Conservation (phyloP, 1,140 invertebrate genomes). For the Drosophila parabipectinata region DNA sequence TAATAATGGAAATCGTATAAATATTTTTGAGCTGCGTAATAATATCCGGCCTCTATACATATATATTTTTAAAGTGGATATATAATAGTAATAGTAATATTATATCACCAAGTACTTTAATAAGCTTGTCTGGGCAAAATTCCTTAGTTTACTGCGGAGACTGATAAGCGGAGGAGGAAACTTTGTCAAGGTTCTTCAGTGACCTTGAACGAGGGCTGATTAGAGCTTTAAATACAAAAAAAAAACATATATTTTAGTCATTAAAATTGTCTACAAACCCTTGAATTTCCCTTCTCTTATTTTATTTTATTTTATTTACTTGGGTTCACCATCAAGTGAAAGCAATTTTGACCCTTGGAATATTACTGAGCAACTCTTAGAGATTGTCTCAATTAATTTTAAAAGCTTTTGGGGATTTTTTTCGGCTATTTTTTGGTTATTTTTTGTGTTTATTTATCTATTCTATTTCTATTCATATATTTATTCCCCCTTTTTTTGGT, state of each 20-base stretch:
- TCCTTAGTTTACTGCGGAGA: slow-evolving; percentile 7
- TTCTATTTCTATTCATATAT: slow-evolving; percentile 31
- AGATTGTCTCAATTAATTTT: slow-evolving; percentile 31
- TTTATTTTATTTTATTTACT: neutral
- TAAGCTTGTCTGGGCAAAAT: slow-evolving; percentile 13
- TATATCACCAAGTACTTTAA: neutral
- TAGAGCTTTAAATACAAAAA: neutral
- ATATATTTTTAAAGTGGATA: no score
- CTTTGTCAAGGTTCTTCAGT: slow-evolving; percentile 30
- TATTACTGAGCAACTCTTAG: neutral
- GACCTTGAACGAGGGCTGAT: slow-evolving; percentile 21
- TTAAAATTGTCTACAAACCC: neutral
- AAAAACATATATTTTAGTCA: neutral
- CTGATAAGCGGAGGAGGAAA: slow-evolving; percentile 27
- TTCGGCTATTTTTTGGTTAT: neutral
- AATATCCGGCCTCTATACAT: no score
- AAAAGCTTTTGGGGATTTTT: slow-evolving; percentile 22
- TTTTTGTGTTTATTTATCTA: slow-evolving; percentile 11
- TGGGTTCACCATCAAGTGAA: slow-evolving; percentile 10
- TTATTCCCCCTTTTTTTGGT: slow-evolving; percentile 11
- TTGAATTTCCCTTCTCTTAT: neutral
- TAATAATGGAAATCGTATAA: neutral
- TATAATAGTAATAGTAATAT: neutral
- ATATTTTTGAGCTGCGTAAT: no score
- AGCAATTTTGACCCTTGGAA: slow-evolving; percentile 10